Evolutionary conservation across 2,113 vertebrate genomes (phyloP).

Genomic region (Bos indicus): DNA sequence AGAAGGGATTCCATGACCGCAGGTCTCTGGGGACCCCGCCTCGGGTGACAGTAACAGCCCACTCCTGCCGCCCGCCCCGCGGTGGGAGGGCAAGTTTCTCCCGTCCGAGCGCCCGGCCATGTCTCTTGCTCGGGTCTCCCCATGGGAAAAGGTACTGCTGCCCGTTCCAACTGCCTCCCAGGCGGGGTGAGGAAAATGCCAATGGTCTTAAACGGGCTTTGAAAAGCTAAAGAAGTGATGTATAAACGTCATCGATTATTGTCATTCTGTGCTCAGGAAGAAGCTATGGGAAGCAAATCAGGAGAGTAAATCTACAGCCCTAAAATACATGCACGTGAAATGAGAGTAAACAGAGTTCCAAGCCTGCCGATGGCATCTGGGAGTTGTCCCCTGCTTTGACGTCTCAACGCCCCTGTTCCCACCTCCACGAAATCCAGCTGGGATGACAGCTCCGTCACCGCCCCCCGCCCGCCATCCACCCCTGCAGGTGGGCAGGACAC

Average conservation of each 20-base stretch:
- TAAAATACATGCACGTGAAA: slow-evolving; percentile 34
- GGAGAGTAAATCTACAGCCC: slow-evolving; percentile 36
- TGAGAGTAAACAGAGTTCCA: slow-evolving; percentile 3
- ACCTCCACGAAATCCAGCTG: not conserved
- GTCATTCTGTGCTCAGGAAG: slow-evolving; percentile 54
- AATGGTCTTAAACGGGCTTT: slow-evolving; percentile 19
- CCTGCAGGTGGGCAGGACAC: not conserved
- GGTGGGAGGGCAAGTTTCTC: not conserved
- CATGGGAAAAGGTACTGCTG: not conserved
- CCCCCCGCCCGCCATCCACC: accelerated
- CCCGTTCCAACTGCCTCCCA: not conserved
- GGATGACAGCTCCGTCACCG: not conserved
- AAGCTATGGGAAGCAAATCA: slow-evolving; percentile 46
- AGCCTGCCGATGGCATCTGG: not conserved
- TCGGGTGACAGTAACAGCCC: not conserved
- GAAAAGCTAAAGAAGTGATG: slow-evolving; percentile 21
- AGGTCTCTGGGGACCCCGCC: not conserved
- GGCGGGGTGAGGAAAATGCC: not conserved
- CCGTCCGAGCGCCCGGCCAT: not conserved
- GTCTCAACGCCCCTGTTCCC: not conserved
- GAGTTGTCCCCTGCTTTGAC: slow-evolving; percentile 52
- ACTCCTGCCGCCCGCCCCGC: not conserved
- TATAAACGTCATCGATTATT: slow-evolving; percentile 17
- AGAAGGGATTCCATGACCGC: not conserved
- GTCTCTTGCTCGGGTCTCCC: not conserved